These are phyloP conservation scores for Apis laboriosa DNA, from an alignment of 1,140 invertebrate genomes.

Conservation along the genomic window DNA sequence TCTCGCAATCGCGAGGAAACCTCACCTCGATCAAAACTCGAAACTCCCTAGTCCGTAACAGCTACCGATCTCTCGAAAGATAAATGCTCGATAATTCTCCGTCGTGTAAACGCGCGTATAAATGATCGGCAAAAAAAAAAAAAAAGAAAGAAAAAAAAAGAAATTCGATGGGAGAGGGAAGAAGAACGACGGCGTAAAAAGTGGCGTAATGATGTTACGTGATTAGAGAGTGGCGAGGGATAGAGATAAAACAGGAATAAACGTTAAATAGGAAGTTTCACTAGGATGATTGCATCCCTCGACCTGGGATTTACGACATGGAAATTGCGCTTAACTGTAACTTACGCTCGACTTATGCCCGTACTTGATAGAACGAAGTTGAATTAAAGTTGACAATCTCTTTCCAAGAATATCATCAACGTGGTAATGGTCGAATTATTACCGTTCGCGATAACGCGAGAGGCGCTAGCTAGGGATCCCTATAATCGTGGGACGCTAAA, in stretches of 20 bases:
- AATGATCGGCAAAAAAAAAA: no score
- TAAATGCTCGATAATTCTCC: no score
- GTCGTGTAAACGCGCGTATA: no score
- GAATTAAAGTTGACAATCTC: not conserved
- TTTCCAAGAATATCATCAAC: not conserved
- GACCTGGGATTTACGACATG: not conserved
- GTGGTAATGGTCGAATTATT: not conserved
- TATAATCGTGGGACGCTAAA: no score
- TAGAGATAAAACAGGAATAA: not conserved
- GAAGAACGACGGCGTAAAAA: not conserved
- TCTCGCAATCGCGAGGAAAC: slow-evolving; percentile 41
- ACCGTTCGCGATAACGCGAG: not conserved
- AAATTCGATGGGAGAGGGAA: no score
- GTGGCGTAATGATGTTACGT: no score
- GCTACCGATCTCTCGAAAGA: no score
- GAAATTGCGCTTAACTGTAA: not conserved
- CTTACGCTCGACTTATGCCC: no score
- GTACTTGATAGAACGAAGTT: not conserved
- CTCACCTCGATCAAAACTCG: not conserved
- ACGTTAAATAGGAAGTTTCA: not conserved
- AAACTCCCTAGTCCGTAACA: not conserved
- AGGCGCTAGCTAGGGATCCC: not conserved
- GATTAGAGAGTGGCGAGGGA: not conserved
- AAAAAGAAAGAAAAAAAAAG: no score
- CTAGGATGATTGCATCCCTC: not conserved